A percentile compares a stretch with the other conserved stretches of the same genome.
Evolutionary conservation across 2,888 invertebrate genomes (phyloP).

Genomic region (Limnephilus marmoratus): DNA sequence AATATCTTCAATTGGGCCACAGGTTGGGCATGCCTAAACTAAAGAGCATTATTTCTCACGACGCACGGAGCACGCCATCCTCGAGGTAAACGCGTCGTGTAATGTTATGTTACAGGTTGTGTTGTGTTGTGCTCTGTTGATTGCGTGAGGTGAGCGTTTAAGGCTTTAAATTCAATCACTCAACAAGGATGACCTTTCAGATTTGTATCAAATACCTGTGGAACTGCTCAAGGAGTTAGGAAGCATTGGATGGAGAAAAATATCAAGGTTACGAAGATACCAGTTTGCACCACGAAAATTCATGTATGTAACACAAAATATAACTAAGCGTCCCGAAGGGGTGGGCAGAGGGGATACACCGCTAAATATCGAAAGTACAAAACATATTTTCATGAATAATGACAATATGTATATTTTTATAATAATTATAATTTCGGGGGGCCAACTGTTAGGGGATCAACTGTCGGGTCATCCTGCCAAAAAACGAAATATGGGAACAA

Average conservation of each 20-base stretch:
- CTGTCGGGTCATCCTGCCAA: background rate
- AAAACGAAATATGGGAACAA: background rate
- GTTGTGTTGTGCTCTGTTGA: background rate
- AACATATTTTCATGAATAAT: no score
- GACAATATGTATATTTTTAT: no score
- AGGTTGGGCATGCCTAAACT: no score
- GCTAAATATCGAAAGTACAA: no score
- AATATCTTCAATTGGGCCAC: no score
- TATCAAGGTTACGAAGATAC: background rate
- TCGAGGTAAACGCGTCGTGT: background rate
- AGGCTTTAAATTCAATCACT: background rate
- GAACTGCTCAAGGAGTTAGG: background rate
- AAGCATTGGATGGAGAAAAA: background rate
- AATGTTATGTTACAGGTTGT: background rate
- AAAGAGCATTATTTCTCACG: background rate
- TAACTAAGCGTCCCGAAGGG: no score
- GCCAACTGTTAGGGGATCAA: no score
- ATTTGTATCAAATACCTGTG: background rate
- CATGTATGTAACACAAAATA: background rate
- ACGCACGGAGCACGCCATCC: background rate
- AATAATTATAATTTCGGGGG: no score
- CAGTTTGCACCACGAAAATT: background rate
- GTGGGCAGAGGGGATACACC: no score
- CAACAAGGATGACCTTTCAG: background rate
- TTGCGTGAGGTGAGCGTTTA: background rate